Base-by-base conservation (phyloP, 2,888 invertebrate species). In the Volucella inflata region DNA sequence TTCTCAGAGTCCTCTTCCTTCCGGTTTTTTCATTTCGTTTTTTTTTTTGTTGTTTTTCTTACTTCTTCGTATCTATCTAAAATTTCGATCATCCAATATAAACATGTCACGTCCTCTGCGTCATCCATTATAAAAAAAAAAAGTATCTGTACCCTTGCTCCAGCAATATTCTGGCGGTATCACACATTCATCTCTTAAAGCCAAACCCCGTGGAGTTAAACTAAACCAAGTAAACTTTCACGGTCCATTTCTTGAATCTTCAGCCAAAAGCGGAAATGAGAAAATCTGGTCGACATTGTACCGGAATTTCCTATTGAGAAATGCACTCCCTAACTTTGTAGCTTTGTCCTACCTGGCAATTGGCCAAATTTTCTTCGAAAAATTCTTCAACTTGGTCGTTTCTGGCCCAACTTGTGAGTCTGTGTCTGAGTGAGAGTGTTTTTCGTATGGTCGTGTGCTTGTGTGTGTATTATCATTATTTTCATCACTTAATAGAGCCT, bases 271-370 rank as follows among this genome's bases (percentile, higher is more conserved):
- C 75, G 85, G 81, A 85, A 77, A 85, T 85, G 81, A 81, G 85
- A 85, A 81, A 77, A 85, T 81, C 81, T 85, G 62, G 77, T 81
- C 72, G 72, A 85, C 81, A 81, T 85, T 85, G 85, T 85, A 81
- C 85, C 81, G 81, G 85, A 85, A 85, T 77, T 85, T 85, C 85
- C 85, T 85, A 81, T 85, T 81, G 81, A 62, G 72, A 81, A 85
- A 81, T 85, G 85, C 81, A 81, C 72, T 85, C 72, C 71, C 62
- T 59, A 74, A 80, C 44, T 67, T 67, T 72, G 57, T 57, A 67
- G 53, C 67, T 55, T 76, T 55, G 68, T 17, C 67, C 85, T 46
- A 85, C 80, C 81, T 85, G 81, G 85, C 85, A 74, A 64, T 50
- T 72, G 81, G 76, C 85, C 85, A 81, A 80, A 80, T 72, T 70